These are phyloP conservation scores for Drosophila bocqueti DNA, from an alignment of 1,140 invertebrate genomes.

Conservation along the genomic window DNA sequence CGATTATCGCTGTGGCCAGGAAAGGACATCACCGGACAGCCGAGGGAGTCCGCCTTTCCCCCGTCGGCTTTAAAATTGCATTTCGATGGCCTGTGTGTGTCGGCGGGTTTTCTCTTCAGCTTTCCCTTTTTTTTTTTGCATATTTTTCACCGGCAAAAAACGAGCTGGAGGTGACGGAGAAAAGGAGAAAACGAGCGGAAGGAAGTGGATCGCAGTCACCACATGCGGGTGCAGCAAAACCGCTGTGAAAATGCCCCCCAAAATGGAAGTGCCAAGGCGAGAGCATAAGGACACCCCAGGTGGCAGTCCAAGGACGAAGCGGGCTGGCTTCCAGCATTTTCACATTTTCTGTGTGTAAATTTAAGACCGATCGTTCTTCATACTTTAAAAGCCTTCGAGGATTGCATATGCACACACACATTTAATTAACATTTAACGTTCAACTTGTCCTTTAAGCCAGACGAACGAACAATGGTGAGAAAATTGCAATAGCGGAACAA, in stretches of 20 bases:
- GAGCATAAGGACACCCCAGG: slow-evolving; percentile 28
- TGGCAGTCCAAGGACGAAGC: slow-evolving; percentile 3
- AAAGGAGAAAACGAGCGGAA: slow-evolving; percentile 22
- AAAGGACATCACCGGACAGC: slow-evolving; percentile 22
- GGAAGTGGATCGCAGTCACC: slow-evolving; percentile 12
- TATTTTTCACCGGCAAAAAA: slow-evolving; percentile 25
- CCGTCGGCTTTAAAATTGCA: slow-evolving; percentile 60
- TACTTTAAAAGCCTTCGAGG: neutral
- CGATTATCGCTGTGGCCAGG: slow-evolving; percentile 42
- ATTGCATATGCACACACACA: slow-evolving; percentile 11
- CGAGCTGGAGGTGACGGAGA: slow-evolving; percentile 6
- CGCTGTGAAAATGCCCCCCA: slow-evolving; percentile 65
- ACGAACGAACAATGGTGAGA: slow-evolving; percentile 13
- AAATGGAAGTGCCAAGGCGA: slow-evolving; percentile 61
- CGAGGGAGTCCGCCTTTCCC: slow-evolving; percentile 6
- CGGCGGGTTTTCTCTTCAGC: slow-evolving; percentile 8
- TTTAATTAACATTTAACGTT: slow-evolving; percentile 52
- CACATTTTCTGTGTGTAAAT: slow-evolving; percentile 31
- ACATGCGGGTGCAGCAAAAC: slow-evolving; percentile 54
- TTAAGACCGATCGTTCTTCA: neutral
- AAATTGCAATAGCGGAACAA: neutral
- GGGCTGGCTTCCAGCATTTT: slow-evolving; percentile 25
- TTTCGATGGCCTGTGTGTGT: slow-evolving; percentile 60
- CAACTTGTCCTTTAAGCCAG: slow-evolving; percentile 46
- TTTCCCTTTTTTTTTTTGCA: slow-evolving; percentile 11